Evolutionary conservation across 2,888 invertebrate genomes (phyloP).

Genomic region (Synanthedon tipuliformis): DNA sequence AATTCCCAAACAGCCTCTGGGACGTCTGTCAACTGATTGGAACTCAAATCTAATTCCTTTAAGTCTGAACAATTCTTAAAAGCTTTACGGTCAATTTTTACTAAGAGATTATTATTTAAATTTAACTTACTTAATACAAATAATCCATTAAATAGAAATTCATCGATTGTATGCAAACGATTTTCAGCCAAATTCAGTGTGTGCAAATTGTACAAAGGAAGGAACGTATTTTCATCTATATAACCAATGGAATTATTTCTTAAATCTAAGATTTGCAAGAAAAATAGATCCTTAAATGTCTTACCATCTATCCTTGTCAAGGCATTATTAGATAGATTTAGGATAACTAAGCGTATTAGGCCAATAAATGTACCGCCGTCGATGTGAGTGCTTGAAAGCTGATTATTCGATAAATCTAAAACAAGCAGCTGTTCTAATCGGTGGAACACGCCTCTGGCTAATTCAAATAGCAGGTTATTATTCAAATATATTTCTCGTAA

Average conservation of each 20-base stretch:
- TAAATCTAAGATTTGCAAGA: conserved; percentile 87
- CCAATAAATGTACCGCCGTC: conserved; percentile 89
- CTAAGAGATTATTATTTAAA: conserved; percentile 85
- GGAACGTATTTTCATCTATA: conserved; percentile 87
- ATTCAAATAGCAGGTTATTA: conserved; percentile 85
- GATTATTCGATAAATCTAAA: conserved; percentile 87
- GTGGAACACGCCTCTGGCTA: conserved; percentile 86
- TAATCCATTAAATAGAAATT: conserved; percentile 84
- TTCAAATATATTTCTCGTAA: conserved; percentile 86
- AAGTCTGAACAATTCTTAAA: conserved; percentile 90
- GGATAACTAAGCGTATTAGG: conserved; percentile 84
- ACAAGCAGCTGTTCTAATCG: conserved; percentile 87
- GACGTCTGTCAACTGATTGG: conserved; percentile 83
- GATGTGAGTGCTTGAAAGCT: conserved; percentile 85
- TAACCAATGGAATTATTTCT: conserved; percentile 89
- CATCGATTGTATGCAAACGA: conserved; percentile 82
- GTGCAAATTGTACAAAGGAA: conserved; percentile 89
- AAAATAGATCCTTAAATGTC: conserved; percentile 89
- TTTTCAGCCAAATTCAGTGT: conserved; percentile 91
- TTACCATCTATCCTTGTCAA: conserved; percentile 85
- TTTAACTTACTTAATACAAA: conserved; percentile 87
- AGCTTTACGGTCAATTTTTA: conserved; percentile 80
- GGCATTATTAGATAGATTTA: conserved; percentile 88
- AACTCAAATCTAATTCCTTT: conserved; percentile 89
- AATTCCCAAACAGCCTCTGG: conserved; percentile 86